Evolutionary conservation across 2,888 invertebrate species (phyloP).

Genomic region (Rhopalosiphum nymphaeae): DNA sequence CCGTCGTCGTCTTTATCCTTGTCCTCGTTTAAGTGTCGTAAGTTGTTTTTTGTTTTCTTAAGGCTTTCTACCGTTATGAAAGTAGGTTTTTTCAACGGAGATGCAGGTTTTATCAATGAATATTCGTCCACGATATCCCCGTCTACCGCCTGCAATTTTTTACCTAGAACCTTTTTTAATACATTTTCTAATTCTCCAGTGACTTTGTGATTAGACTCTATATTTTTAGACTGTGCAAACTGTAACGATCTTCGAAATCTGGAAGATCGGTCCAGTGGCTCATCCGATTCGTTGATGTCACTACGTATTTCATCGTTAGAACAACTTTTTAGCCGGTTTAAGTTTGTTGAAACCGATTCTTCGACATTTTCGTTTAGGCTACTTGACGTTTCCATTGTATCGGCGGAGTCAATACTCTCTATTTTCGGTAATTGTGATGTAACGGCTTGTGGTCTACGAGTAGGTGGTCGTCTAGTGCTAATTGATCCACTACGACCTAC

Average conservation of each 20-base stretch:
- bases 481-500: conserved; percentile 72
- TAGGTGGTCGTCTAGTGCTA: conserved; percentile 73
- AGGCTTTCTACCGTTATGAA: conserved; percentile 76
- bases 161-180: conserved; percentile 65
- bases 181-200: conserved; percentile 66
- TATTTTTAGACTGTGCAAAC: conserved; percentile 73
- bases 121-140: conserved; percentile 22
- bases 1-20: conserved; percentile 70
- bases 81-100: conserved; percentile 68
- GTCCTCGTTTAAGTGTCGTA: conserved; percentile 72
- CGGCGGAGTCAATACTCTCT: conserved; percentile 7
- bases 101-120: conserved; percentile 67
- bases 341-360: background rate
- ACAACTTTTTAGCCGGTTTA: conserved; percentile 69
- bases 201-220: background rate
- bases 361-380: background rate
- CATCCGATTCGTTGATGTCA: conserved; percentile 68
- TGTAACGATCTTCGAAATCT: conserved; percentile 78
- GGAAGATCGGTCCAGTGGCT: conserved; percentile 76
- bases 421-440: conserved; percentile 18
- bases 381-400: conserved; percentile 19
- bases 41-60: conserved; percentile 75
- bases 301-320: conserved; percentile 67
- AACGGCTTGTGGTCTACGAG: conserved; percentile 69
- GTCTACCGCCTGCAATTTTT: conserved; percentile 9